Conservation (phyloP, 2,888 invertebrate genomes). For the Latrodectus elegans region DNA sequence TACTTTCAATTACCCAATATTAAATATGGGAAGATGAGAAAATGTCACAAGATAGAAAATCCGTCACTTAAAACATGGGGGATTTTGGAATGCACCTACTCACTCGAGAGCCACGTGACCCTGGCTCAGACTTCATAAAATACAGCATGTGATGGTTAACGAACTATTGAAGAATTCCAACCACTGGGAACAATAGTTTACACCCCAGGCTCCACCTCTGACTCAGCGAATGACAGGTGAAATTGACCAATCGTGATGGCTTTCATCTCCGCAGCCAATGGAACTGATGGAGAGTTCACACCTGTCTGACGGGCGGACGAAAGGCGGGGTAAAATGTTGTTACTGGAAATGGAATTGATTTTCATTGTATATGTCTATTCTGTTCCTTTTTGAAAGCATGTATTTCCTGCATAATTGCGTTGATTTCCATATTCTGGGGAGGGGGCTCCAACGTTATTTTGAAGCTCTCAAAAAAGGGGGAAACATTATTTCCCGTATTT, state of each 20-base stretch:
- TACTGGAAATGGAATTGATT: conserved; percentile 18
- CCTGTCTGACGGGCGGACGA: conserved; percentile 38
- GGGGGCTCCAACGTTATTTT: no score
- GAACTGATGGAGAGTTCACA: conserved; percentile 12
- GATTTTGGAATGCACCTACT: no score
- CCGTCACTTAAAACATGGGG: no score
- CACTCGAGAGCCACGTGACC: not conserved
- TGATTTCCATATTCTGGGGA: no score
- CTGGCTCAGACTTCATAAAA: not conserved
- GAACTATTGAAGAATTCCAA: conserved; percentile 28
- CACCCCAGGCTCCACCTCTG: conserved; percentile 26
- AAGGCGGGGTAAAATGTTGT: conserved; percentile 4
- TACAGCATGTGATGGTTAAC: conserved; percentile 4
- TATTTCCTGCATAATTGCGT: no score
- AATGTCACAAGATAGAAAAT: no score
- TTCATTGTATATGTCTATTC: conserved; percentile 7
- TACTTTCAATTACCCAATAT: no score
- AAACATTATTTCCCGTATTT: no score
- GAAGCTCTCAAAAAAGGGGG: no score
- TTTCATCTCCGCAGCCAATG: conserved; percentile 24
- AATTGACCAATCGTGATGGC: conserved; percentile 30
- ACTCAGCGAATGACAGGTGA: conserved; percentile 41
- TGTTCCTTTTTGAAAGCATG: no score
- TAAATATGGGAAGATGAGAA: no score
- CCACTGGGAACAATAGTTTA: conserved; percentile 49